A percentile compares a stretch with the other conserved stretches of the same genome.
These are phyloP conservation scores for Trichomycterus rosablanca DNA, from an alignment of 2,113 vertebrate species.

Conservation along the genomic window DNA sequence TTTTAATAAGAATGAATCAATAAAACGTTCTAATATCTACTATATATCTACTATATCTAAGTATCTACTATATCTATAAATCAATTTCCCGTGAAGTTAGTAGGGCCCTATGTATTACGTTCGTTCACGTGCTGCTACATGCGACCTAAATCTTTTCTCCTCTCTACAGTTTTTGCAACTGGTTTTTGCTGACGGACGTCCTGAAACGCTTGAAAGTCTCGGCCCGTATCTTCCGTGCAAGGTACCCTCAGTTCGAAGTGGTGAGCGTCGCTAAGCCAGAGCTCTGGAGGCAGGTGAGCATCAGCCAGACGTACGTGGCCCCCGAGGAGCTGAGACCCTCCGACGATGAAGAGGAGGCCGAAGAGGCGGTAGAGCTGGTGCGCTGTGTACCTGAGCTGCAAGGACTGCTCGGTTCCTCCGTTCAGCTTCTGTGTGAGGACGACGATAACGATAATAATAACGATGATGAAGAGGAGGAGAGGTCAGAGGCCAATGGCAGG, in stretches of 20 bases:
- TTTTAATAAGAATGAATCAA: too few relatives aligned
- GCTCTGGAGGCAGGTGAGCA: constrained; percentile 80
- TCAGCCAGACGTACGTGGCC: constrained; percentile 84
- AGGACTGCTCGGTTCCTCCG: constrained; percentile 82
- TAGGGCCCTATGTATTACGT: too few relatives aligned
- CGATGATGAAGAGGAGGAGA: constrained; percentile 48
- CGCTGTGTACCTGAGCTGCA: constrained; percentile 87
- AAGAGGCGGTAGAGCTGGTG: constrained; percentile 84
- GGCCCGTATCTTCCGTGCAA: constrained; percentile 87
- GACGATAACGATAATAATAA: too few relatives aligned
- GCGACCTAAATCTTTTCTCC: background rate
- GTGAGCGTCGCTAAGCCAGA: constrained; percentile 75
- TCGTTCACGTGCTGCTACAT: background rate
- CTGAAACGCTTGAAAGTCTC: constrained; percentile 93
- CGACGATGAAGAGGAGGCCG: constrained; percentile 63
- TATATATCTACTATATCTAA: too few relatives aligned
- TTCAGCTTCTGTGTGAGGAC: constrained; percentile 64
- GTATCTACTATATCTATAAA: too few relatives aligned
- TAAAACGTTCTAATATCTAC: too few relatives aligned
- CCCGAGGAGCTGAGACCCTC: constrained; percentile 56
- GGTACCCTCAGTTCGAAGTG: constrained; percentile 92
- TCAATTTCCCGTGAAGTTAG: too few relatives aligned
- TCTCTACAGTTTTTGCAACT: constrained; percentile 84
- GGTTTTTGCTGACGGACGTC: constrained; percentile 90
- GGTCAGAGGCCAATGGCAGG: constrained; percentile 40